Conservation (phyloP, 1,140 invertebrate species). For the Drosophila rhopaloa region DNA sequence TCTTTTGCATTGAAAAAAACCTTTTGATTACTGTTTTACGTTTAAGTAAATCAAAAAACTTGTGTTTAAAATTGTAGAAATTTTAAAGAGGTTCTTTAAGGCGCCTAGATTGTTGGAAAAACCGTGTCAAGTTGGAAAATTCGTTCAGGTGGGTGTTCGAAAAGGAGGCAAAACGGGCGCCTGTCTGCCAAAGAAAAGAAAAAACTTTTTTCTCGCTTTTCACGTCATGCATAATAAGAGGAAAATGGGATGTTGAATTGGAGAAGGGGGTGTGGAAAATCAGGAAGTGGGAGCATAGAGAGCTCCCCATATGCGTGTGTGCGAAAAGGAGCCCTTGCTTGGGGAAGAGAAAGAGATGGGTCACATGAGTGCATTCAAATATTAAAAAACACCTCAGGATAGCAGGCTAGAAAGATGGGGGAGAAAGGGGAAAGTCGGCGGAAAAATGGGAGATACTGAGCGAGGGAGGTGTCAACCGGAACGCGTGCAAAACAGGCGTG, state of each 20-base stretch:
- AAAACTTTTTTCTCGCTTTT: slow-evolving; percentile 59
- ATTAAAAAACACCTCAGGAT: slow-evolving; percentile 62
- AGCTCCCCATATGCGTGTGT: slow-evolving; percentile 30
- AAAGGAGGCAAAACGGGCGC: slow-evolving; percentile 24
- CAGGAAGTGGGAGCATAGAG: slow-evolving; percentile 13
- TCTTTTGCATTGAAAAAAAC: background rate
- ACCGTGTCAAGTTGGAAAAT: slow-evolving; percentile 74
- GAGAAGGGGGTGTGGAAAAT: slow-evolving; percentile 5
- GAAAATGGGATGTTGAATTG: slow-evolving; percentile 26
- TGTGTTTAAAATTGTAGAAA: slow-evolving; percentile 15
- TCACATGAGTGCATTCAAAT: slow-evolving; percentile 66
- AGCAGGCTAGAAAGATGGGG: slow-evolving; percentile 17
- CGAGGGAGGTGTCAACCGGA: background rate
- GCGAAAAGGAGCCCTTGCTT: background rate
- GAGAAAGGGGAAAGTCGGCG: background rate
- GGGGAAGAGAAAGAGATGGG: background rate
- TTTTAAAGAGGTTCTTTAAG: slow-evolving; percentile 14
- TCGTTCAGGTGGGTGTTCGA: slow-evolving; percentile 51
- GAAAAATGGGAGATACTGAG: background rate
- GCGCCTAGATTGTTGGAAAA: slow-evolving; percentile 40
- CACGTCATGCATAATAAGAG: slow-evolving; percentile 60
- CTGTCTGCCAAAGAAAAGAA: slow-evolving; percentile 59
- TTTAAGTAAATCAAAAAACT: slow-evolving; percentile 57
- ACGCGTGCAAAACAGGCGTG: slow-evolving; percentile 32
- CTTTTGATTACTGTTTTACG: background rate